phyloP scores from a whole-genome alignment of 30 jellyfish, hydroid and myxozoan species.

The Aurelia aurita complex sp. Pacific region DNA sequence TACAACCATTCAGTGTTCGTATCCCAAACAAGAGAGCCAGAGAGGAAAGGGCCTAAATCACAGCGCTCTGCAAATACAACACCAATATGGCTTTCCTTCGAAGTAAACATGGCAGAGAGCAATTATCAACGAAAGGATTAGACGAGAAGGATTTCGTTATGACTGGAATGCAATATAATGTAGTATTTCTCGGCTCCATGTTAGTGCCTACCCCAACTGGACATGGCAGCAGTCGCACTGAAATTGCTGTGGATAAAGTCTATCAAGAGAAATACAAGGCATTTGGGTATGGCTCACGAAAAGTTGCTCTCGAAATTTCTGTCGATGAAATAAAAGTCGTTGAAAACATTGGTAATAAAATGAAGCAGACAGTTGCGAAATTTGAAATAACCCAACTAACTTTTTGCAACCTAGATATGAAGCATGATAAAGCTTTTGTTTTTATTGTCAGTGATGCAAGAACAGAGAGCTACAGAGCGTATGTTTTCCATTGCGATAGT shows the following conservation, averaged over 20 bases:
- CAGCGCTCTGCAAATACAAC: background rate
- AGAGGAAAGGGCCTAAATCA: no score
- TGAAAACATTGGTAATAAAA: conserved; percentile 21
- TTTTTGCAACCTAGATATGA: conserved; percentile 56
- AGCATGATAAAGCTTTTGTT: conserved; percentile 81
- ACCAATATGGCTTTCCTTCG: conserved; percentile 60
- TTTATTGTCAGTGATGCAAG: conserved; percentile 56
- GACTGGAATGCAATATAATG: conserved; percentile 62
- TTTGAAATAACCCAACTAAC: conserved; percentile 46
- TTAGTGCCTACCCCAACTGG: conserved; percentile 82
- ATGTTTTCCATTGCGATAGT: conserved; percentile 79
- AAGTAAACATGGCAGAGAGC: conserved; percentile 50
- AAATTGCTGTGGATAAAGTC: conserved; percentile 65
- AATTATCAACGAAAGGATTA: conserved; percentile 38
- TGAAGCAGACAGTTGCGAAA: conserved; percentile 3
- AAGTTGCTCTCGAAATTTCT: conserved; percentile 54
- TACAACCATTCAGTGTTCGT: no score
- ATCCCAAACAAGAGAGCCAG: no score
- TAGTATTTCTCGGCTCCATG: conserved; percentile 68
- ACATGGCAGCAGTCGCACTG: conserved; percentile 76
- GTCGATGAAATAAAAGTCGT: conserved; percentile 31
- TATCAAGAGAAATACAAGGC: conserved; percentile 74
- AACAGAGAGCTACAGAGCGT: conserved; percentile 48
- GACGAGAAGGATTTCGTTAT: conserved; percentile 64
- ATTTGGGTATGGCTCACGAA: conserved; percentile 62